Evolutionary conservation across 2,888 invertebrate genomes (phyloP), one percentile per base, ranked within the genome.

Genomic region (Cataglyphis albicans): DNA sequence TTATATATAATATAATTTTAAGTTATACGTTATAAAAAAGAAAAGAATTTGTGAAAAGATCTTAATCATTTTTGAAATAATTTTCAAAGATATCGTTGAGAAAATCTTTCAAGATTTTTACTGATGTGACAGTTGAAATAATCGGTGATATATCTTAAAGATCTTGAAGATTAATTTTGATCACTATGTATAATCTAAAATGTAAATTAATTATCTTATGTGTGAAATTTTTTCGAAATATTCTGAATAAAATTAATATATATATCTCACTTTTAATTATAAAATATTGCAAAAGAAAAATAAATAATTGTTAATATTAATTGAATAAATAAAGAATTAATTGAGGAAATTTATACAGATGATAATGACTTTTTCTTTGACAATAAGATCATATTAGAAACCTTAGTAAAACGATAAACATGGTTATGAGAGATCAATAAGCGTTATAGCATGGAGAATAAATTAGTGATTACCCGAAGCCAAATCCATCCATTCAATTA

Each of bases 401-500:
- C 12, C 2, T 41, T 32, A 21, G 1, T 10, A 4, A 32, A 15
- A 12, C 7, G 2, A 57, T 25, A 25, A 21, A 3, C 29, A 57
- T 41, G 35, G 72, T 35, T 35, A 32, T 18, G 18, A 25, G 44
- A 7, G 41, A 57, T 78, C 57, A 29, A 72, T n/a, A 15, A 38
- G 12, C 6, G 7, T 41, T 57, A 15, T 6, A 57, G 15, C n/a
- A 29, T 3, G 41, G 21, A 41, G 29, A 76, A 78, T 78, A 78
- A 78, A 72, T 78, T 70, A 44, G 73, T 44, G 32, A 80, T 80
- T 59, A 72, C 18, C 21, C 32, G 7, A 35, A 59, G 25, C 25
- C 35, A 57, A 80, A 80, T 76, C 55, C 35, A n/a, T 15, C 65
- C 35, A 35, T 80, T 80, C 73, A 80, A 80, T 80, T 80, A 73